Conservation (phyloP, 2,888 invertebrate genomes). For the Thera britannica region DNA sequence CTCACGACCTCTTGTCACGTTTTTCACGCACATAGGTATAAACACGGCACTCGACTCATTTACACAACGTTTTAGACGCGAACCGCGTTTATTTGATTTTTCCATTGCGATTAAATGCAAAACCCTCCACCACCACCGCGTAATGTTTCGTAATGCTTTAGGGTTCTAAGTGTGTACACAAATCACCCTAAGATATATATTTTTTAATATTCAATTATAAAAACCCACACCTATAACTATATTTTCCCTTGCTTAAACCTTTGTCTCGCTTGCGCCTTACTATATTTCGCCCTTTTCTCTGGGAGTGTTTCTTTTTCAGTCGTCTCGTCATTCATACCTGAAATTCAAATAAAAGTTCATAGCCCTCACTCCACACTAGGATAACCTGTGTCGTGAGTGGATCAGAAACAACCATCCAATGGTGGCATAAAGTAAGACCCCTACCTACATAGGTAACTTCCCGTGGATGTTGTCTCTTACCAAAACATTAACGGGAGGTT, state of each 20-base stretch:
- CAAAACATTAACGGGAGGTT: too few species aligned
- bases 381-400: neutral
- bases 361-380: neutral
- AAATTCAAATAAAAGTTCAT: slow-evolving; percentile 36
- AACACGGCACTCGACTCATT: too few species aligned
- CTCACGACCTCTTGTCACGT: too few species aligned
- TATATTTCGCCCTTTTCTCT: slow-evolving; percentile 84
- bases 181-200: slow-evolving; percentile 2
- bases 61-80: too few species aligned
- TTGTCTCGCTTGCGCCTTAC: slow-evolving; percentile 90
- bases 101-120: too few species aligned
- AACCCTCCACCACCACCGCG: too few species aligned
- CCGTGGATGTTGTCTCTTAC: too few species aligned
- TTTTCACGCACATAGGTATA: too few species aligned
- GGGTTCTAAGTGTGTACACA: too few species aligned
- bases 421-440: neutral
- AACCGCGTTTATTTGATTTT: too few species aligned
- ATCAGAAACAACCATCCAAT: neutral
- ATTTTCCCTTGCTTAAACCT: slow-evolving; percentile 90
- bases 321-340: slow-evolving; percentile 63
- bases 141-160: too few species aligned
- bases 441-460: too few species aligned
- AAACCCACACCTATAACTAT: slow-evolving; percentile 63
- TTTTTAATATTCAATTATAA: slow-evolving; percentile 19
- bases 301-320: slow-evolving; percentile 67